A percentile compares a stretch with the other conserved stretches of the same genome.
Evolutionary conservation across 2,888 invertebrate species (phyloP).

Genomic region (Eupelmus urozonus): DNA sequence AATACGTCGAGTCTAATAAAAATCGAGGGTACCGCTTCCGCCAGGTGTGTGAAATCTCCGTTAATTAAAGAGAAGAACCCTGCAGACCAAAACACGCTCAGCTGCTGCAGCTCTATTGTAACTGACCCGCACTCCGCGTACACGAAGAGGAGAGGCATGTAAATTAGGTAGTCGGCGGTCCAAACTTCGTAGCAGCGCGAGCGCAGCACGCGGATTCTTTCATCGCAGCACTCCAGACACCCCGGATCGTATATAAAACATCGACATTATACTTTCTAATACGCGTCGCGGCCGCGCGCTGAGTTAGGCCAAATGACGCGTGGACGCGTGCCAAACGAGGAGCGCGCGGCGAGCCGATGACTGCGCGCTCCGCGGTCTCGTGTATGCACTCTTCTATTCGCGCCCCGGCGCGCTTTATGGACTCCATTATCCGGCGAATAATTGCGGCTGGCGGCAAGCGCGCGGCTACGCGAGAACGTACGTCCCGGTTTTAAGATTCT

Average conservation of each 20-base stretch:
- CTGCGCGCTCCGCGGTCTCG: background rate
- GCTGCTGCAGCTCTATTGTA: too few relatives aligned
- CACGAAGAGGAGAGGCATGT: background rate
- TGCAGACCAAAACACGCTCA: too few relatives aligned
- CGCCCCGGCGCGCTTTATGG: background rate
- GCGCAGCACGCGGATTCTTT: background rate
- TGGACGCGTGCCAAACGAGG: conserved; percentile 61
- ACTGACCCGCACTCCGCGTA: background rate
- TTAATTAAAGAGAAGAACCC: conserved; percentile 44
- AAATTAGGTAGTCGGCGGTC: conserved; percentile 25
- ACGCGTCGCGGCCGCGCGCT: conserved; percentile 55
- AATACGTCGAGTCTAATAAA: conserved; percentile 32
- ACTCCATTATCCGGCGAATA: conserved; percentile 21
- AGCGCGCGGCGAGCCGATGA: conserved; percentile 54
- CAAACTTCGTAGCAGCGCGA: background rate
- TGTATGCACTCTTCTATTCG: background rate
- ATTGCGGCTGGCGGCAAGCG: background rate
- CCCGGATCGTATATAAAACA: conserved; percentile 62
- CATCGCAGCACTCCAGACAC: too few relatives aligned
- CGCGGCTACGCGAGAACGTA: background rate
- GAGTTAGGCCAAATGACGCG: conserved; percentile 64
- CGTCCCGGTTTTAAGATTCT: background rate
- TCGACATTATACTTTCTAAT: conserved; percentile 72
- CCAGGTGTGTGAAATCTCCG: conserved; percentile 45
- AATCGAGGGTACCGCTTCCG: conserved; percentile 24